A percentile compares a stretch with the other conserved stretches of the same genome.
These are phyloP conservation scores for Lutjanus erythropterus DNA, from an alignment of 2,113 vertebrate species.

Conservation along the genomic window DNA sequence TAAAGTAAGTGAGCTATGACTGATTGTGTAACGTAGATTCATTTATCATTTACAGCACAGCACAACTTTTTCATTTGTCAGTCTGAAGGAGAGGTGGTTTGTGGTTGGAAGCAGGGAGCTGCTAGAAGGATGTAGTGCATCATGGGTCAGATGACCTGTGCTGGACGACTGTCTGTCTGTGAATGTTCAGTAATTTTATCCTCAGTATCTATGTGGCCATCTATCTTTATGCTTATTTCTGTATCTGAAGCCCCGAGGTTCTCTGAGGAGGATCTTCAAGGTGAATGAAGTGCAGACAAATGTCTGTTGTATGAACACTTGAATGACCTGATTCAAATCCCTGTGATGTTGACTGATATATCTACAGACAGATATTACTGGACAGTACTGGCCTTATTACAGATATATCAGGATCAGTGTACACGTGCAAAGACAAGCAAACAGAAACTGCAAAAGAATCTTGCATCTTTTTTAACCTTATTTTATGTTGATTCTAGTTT, in stretches of 20 bases:
- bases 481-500: background rate
- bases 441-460: background rate
- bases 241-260: background rate
- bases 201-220: constrained; percentile 11
- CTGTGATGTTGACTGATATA: background rate
- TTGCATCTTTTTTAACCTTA: background rate
- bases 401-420: no score
- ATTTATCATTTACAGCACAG: no score
- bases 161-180: constrained; percentile 18
- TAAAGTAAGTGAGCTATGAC: no score
- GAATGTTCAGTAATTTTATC: constrained; percentile 40
- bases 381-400: background rate
- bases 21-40: no score
- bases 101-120: background rate
- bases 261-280: background rate
- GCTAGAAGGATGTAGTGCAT: background rate
- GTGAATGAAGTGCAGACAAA: background rate
- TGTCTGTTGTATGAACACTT: background rate
- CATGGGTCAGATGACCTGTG: constrained; percentile 2
- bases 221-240: constrained; percentile 9
- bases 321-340: background rate
- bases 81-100: background rate
- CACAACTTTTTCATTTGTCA: no score
- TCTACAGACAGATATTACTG: background rate
- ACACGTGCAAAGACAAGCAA: background rate